Conservation (phyloP, 2,888 invertebrate species). For the Orthosia cruda region DNA sequence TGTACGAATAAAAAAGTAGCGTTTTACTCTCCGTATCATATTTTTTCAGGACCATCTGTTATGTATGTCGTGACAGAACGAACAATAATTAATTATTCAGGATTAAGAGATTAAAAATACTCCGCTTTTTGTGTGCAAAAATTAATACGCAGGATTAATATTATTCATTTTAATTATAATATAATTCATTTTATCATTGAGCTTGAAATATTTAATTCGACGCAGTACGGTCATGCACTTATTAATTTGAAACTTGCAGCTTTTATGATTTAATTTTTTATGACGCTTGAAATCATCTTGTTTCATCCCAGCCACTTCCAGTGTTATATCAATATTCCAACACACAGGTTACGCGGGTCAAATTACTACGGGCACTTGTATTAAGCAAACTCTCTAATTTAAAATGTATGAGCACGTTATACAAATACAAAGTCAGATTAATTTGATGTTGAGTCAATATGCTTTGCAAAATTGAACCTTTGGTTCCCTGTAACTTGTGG, state of each 20-base stretch:
- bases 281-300: conserved; percentile 32
- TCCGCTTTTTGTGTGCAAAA: not conserved
- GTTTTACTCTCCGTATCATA: not conserved
- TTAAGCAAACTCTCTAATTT: conserved; percentile 77
- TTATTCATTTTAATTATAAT: not conserved
- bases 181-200: not conserved
- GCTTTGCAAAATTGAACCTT: conserved; percentile 71
- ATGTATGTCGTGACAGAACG: not conserved
- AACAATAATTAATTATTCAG: conserved; percentile 7
- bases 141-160: not conserved
- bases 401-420: conserved; percentile 74
- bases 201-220: conserved; percentile 27
- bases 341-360: conserved; percentile 63
- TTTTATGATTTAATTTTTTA: conserved; percentile 30
- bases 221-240: not conserved
- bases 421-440: conserved; percentile 73
- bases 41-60: not conserved
- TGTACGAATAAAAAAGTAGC: not conserved
- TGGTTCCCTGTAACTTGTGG: conserved; percentile 21
- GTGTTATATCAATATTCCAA: conserved; percentile 61
- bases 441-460: conserved; percentile 76
- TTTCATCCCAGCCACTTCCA: conserved; percentile 51
- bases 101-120: conserved; percentile 1
- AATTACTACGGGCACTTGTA: conserved; percentile 67
- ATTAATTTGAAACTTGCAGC: conserved; percentile 4